These are phyloP conservation scores for Alosa alosa DNA, from an alignment of 2,113 vertebrate genomes.

Conservation along the genomic window DNA sequence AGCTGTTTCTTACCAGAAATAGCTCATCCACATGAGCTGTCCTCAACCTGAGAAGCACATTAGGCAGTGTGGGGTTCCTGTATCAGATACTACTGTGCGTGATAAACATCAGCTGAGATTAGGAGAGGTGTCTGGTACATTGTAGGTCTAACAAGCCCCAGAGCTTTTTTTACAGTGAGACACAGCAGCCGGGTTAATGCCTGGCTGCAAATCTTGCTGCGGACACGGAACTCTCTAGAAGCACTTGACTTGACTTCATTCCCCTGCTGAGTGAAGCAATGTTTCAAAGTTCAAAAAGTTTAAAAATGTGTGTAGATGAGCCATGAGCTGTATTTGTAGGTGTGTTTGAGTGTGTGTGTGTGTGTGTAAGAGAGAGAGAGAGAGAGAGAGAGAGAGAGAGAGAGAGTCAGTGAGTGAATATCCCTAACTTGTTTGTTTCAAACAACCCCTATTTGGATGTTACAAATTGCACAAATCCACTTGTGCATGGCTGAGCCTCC, in stretches of 20 bases:
- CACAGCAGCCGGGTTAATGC: not conserved
- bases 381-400: not conserved
- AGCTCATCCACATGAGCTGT: not conserved
- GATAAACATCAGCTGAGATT: not conserved
- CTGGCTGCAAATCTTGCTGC: not conserved
- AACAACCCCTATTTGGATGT: not conserved
- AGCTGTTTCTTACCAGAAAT: no score
- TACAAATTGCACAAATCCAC: not conserved
- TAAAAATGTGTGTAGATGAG: not conserved
- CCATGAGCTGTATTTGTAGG: not conserved
- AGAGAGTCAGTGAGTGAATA: not conserved
- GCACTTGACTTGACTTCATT: not conserved
- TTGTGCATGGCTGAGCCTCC: not conserved
- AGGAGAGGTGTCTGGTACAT: not conserved
- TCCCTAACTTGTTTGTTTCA: not conserved
- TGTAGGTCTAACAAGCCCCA: not conserved
- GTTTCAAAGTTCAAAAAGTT: not conserved
- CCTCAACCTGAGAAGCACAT: not conserved
- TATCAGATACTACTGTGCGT: not conserved
- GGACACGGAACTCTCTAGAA: conserved; percentile 30
- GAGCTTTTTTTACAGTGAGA: not conserved
- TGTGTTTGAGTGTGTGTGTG: not conserved
- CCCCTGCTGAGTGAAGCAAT: not conserved
- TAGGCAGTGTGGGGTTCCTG: not conserved
- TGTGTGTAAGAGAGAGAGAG: not conserved